A percentile compares a stretch with the other conserved stretches of the same genome.
Evolutionary conservation across 2,888 invertebrate species (phyloP).

Genomic region (Sinelater perroti): DNA sequence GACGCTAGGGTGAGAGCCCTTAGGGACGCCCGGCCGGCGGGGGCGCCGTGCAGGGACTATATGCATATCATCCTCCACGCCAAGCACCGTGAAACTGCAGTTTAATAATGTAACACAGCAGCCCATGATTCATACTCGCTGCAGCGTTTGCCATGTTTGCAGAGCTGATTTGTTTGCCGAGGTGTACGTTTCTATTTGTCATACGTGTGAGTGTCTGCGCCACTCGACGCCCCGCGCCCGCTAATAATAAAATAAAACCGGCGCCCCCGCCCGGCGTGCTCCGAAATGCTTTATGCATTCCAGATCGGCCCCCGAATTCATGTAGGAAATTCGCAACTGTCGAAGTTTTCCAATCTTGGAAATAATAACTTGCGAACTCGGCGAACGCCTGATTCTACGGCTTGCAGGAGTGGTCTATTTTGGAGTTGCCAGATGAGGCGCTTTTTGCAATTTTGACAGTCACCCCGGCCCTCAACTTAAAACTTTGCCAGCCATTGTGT

Average conservation of each 20-base stretch:
- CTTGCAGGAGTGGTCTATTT: conserved; percentile 20
- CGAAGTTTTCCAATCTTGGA: conserved; percentile 53
- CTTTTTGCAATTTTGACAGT: conserved; percentile 11
- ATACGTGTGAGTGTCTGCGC: conserved; percentile 32
- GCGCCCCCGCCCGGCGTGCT: conserved; percentile 42
- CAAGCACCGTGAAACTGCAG: conserved; percentile 50
- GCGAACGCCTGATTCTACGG: conserved; percentile 12
- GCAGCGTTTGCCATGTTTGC: conserved; percentile 51
- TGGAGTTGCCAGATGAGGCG: conserved; percentile 6
- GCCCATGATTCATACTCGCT: conserved; percentile 51
- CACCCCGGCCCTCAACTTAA: too few relatives aligned
- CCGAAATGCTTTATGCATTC: conserved; percentile 41
- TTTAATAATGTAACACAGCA: conserved; percentile 52
- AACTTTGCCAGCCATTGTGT: background rate
- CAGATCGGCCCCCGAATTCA: conserved; percentile 37
- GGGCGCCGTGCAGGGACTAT: conserved; percentile 39
- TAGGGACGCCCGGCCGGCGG: conserved; percentile 33
- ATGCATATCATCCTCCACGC: conserved; percentile 51
- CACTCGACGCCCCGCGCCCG: conserved; percentile 22
- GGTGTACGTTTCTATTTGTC: conserved; percentile 41
- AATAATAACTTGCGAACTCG: conserved; percentile 46
- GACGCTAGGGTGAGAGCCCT: conserved; percentile 37
- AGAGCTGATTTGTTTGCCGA: conserved; percentile 52
- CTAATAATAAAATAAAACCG: conserved; percentile 40
- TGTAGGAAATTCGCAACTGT: conserved; percentile 39